A percentile compares a stretch with the other conserved stretches of the same genome.
Conservation (phyloP, 1,140 invertebrate genomes). For the Trichomalopsis sarcophagae region DNA sequence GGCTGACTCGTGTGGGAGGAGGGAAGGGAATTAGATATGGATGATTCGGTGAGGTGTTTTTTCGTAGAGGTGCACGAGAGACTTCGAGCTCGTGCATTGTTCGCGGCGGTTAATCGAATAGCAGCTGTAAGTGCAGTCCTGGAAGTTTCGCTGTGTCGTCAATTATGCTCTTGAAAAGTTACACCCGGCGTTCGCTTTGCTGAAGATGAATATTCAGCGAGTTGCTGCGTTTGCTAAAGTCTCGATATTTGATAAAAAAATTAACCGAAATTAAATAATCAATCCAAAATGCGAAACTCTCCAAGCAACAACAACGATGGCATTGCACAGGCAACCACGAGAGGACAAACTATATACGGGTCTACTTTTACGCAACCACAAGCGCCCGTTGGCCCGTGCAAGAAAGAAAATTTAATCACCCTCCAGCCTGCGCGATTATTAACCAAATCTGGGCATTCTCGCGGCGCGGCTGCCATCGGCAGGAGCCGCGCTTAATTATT, state of each 20-base stretch:
- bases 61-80: not conserved
- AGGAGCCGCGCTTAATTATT: not conserved
- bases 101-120: not conserved
- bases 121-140: not conserved
- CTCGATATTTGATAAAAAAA: too few relatives aligned
- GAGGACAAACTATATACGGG: too few relatives aligned
- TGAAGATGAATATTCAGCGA: not conserved
- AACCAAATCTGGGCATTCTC: not conserved
- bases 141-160: not conserved
- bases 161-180: not conserved
- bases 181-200: not conserved
- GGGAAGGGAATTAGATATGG: too few relatives aligned
- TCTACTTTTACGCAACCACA: not conserved
- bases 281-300: too few relatives aligned
- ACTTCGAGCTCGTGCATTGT: not conserved
- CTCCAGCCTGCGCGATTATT: not conserved
- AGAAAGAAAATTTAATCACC: not conserved
- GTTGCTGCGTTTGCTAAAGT: too few relatives aligned
- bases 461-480: not conserved
- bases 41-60: too few relatives aligned
- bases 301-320: too few relatives aligned
- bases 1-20: too few relatives aligned
- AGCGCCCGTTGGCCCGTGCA: too few relatives aligned
- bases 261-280: too few relatives aligned
- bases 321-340: too few relatives aligned